These are phyloP conservation scores for fruit fly (Drosophila melanogaster) DNA, from an alignment of 1,140 invertebrate genomes.

Conservation along the genomic window Release_6_plus_ISO1_MT NT_033777.3:20646501-20647000, in stretches of 20 bases:
- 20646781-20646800: slow-evolving; percentile 93
- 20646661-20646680: slow-evolving; percentile 61
- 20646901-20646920: slow-evolving; percentile 89
- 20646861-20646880: slow-evolving; percentile 59
- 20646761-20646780: slow-evolving; percentile 92
- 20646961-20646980: slow-evolving; percentile 66
- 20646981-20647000: slow-evolving; percentile 88
- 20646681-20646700: slow-evolving; percentile 57
- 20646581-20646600: slow-evolving; percentile 55
- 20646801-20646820: slow-evolving; percentile 87
- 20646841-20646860: background rate
- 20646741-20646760: slow-evolving; percentile 92
- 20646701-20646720: slow-evolving; percentile 91
- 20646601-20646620: slow-evolving; percentile 91
- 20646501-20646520: slow-evolving; percentile 92
- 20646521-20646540: slow-evolving; percentile 89
- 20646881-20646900: slow-evolving; percentile 90
- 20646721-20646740: slow-evolving; percentile 87
- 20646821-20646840: slow-evolving; percentile 42
- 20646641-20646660: slow-evolving; percentile 82
- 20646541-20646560: background rate
- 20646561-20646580: background rate
- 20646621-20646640: slow-evolving; percentile 91
- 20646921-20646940: slow-evolving; percentile 72
- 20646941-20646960: slow-evolving; percentile 87